Evolutionary conservation across 1,140 invertebrate genomes (phyloP), one percentile per base, ranked within the genome.

Genomic region (Dinoponera quadriceps): DNA sequence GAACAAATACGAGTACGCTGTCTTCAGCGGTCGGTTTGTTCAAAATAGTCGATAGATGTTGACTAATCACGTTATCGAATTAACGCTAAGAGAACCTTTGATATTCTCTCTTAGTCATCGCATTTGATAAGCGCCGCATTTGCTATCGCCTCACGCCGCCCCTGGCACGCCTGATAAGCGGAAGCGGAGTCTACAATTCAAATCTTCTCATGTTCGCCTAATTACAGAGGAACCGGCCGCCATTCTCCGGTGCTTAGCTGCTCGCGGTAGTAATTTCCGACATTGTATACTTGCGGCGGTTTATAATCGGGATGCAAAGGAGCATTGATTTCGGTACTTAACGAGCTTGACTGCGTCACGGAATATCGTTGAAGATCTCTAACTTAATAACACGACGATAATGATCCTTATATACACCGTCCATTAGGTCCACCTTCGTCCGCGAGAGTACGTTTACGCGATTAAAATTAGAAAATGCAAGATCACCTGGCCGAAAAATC

Each of bases 121-220:
- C 20, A 54, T 66, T 33, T 38, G 60, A 65, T 65, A 66, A 55
- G 33, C 7, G 16, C 20, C 20, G 25, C 11, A 60, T 66, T 51
- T 22, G 22, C 75, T 44, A 63, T 75, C 57, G 25, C 14, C 20
- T 75, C 55, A 57, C 25, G 49, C 51, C 51, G 48, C 22, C 57
- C 75, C 75, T 55, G 63, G 38, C 51, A 14, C 65, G 51, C 3
- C n/a, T 80, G 75, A 71, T 57, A 69, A 57, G 63, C 65, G 65
- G 75, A 80, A 59, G 65, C 65, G 54, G 22, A 57, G 33, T 80
- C 75, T 69, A 59, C 75, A 69, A 80, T 80, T 80, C 63, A 80
- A 80, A 80, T 80, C 75, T 80, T 80, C 75, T 69, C 75, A 20
- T 69, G 65, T 80, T 80, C 75, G 75, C 51, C 75, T 80, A 80